These are phyloP conservation scores for Pterophyllum scalare DNA, from an alignment of 2,113 vertebrate genomes.

Conservation along the genomic window DNA sequence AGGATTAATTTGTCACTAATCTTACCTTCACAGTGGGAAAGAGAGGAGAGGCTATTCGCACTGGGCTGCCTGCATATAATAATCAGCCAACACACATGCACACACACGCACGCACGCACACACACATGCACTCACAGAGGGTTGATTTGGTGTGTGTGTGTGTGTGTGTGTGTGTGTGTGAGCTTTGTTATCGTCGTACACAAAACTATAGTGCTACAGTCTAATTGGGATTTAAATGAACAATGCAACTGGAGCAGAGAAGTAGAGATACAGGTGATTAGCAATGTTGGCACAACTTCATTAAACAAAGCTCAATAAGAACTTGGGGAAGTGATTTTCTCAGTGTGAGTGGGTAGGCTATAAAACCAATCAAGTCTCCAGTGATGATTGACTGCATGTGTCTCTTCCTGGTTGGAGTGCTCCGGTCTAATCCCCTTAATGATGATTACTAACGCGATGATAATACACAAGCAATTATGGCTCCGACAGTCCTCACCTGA, in stretches of 20 bases:
- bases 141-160: slow-evolving; percentile 15
- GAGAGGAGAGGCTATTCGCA: slow-evolving; percentile 14
- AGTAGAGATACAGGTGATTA: slow-evolving; percentile 54
- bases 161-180: not conserved
- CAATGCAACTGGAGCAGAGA: slow-evolving; percentile 39
- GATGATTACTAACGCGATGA: slow-evolving; percentile 55
- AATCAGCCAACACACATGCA: slow-evolving; percentile 18
- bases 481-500: slow-evolving; percentile 7
- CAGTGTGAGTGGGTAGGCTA: slow-evolving; percentile 4
- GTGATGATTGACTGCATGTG: slow-evolving; percentile 41
- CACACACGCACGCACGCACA: slow-evolving; percentile 3
- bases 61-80: not conserved
- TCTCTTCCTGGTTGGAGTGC: slow-evolving; percentile 35
- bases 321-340: slow-evolving; percentile 25
- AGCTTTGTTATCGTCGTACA: slow-evolving; percentile 2
- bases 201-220: slow-evolving; percentile 26
- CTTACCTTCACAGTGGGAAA: slow-evolving; percentile 58
- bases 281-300: slow-evolving; percentile 52
- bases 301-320: slow-evolving; percentile 46
- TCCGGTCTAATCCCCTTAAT: slow-evolving; percentile 56
- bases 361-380: slow-evolving; percentile 44
- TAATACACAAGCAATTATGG: slow-evolving; percentile 42
- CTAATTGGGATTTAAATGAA: slow-evolving; percentile 52
- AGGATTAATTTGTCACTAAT: slow-evolving; percentile 67
- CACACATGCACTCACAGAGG: not conserved